Conservation (phyloP, 2,888 invertebrate genomes). For the Digitonthophagus gazella region DNA sequence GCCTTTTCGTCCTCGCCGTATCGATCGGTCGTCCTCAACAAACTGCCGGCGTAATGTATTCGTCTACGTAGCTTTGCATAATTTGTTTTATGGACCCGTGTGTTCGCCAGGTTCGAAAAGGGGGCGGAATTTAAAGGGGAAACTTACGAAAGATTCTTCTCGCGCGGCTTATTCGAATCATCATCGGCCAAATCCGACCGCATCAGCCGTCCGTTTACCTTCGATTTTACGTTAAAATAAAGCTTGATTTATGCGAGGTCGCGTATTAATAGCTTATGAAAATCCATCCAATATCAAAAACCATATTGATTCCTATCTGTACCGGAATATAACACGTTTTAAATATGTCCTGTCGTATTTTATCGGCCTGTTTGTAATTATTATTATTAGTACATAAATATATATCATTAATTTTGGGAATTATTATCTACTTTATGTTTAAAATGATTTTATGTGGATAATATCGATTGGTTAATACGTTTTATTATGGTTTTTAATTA, state of each 20-base stretch:
- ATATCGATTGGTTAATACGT: too few relatives aligned
- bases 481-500: too few relatives aligned
- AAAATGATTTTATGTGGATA: too few relatives aligned
- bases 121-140: not conserved
- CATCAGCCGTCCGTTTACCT: not conserved
- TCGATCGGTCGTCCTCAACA: not conserved
- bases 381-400: too few relatives aligned
- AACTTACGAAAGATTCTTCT: not conserved
- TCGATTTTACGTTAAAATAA: not conserved
- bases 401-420: too few relatives aligned
- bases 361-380: too few relatives aligned
- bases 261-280: not conserved
- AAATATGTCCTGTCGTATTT: too few relatives aligned
- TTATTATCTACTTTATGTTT: not conserved
- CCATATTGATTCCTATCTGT: not conserved
- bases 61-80: conserved; percentile 12
- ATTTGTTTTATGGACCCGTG: conserved; percentile 12
- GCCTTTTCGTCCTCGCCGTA: not conserved
- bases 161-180: not conserved
- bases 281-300: not conserved
- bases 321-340: not conserved
- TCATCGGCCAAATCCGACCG: not conserved
- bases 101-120: not conserved
- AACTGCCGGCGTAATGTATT: conserved; percentile 13
- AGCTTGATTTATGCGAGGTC: not conserved